Percentiles rank a stretch among this genome's conserved stretches.
Evolutionary conservation across 2,113 vertebrate species (phyloP).

Genomic region (Uria lomvia): DNA sequence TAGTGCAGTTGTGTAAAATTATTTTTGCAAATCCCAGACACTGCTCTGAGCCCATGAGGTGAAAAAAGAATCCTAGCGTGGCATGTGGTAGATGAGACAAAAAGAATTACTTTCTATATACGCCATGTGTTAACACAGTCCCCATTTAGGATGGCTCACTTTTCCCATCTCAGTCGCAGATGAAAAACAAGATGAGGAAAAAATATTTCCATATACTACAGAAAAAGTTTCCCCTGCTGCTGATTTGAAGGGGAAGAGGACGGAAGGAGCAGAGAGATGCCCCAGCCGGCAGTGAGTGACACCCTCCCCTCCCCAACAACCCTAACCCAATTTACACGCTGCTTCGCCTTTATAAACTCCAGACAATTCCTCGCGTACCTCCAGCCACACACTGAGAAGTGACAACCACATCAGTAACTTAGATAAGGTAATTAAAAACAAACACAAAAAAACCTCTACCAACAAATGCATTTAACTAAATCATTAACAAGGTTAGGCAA

Average conservation of each 20-base stretch:
- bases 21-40: not conserved
- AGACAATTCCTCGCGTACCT: not conserved
- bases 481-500: not conserved
- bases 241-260: not conserved
- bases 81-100: not conserved
- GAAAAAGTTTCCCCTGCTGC: not conserved
- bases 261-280: not conserved
- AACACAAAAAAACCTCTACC: not conserved
- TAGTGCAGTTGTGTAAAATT: not conserved
- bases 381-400: not conserved
- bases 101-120: not conserved
- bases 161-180: not conserved
- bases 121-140: not conserved
- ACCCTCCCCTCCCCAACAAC: not conserved
- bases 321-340: not conserved
- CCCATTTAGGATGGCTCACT: not conserved
- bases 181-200: not conserved
- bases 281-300: not conserved
- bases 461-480: not conserved
- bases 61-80: not conserved
- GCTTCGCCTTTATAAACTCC: not conserved
- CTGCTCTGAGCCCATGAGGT: not conserved
- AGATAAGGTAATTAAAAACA: not conserved
- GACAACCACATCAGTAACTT: not conserved
- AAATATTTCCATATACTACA: not conserved